A percentile compares a stretch with the other conserved stretches of the same genome.
These are phyloP conservation scores for Carcinoscorpius rotundicauda DNA, from an alignment of 1,140 invertebrate species.

Conservation along the genomic window DNA sequence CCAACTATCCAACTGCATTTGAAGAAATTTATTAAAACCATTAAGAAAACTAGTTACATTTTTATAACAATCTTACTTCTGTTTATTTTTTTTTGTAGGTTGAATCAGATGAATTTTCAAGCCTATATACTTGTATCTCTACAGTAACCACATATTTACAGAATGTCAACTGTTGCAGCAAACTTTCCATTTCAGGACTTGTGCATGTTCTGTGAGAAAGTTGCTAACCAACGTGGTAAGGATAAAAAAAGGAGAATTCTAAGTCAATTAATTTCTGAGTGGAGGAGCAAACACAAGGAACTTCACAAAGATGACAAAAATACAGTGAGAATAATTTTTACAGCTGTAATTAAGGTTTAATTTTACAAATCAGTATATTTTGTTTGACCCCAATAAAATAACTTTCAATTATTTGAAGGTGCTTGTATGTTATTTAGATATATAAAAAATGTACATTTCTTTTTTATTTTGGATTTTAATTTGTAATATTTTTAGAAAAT, in stretches of 20 bases:
- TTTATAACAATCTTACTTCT: too few relatives aligned
- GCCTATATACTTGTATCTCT: too few relatives aligned
- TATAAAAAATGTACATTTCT: constrained; percentile 12
- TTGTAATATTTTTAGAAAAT: constrained; percentile 21
- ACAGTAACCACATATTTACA: background rate
- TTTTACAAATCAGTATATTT: too few relatives aligned
- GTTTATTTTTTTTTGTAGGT: too few relatives aligned
- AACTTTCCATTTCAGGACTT: constrained; percentile 35
- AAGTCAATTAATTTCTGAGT: constrained; percentile 40
- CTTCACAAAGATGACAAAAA: constrained; percentile 29
- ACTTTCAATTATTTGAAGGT: too few relatives aligned
- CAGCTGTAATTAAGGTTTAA: background rate
- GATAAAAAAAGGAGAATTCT: constrained; percentile 40
- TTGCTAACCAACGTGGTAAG: constrained; percentile 34
- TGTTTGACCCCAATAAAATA: too few relatives aligned
- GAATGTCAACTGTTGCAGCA: constrained; percentile 16
- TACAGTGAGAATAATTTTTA: constrained; percentile 27
- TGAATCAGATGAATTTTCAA: too few relatives aligned
- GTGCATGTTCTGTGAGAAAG: constrained; percentile 40
- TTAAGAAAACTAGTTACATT: too few relatives aligned
- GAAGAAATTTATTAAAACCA: too few relatives aligned
- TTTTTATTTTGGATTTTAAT: constrained; percentile 13
- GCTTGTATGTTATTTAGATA: constrained; percentile 25
- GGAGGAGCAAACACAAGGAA: constrained; percentile 34
- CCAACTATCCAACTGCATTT: too few relatives aligned